These are phyloP conservation scores for Heteromyza rotundicornis DNA, from an alignment of 2,888 invertebrate genomes.

Conservation along the genomic window DNA sequence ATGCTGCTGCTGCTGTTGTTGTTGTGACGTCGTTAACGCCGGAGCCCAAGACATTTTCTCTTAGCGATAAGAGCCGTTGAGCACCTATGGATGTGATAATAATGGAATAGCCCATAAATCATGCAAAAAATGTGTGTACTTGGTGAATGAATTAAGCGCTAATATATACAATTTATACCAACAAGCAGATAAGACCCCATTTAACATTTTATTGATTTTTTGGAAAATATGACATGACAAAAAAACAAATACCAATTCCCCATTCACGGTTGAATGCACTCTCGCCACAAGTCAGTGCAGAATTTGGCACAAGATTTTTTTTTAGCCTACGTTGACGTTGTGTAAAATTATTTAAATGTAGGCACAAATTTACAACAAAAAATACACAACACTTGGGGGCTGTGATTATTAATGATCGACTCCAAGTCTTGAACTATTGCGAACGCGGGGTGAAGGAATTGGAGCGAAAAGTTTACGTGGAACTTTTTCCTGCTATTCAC, in stretches of 20 bases:
- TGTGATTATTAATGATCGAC: constrained; percentile 3
- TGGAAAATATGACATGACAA: background rate
- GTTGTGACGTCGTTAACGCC: constrained; percentile 30
- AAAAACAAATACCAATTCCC: background rate
- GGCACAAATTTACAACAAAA: background rate
- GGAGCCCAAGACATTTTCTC: constrained; percentile 10
- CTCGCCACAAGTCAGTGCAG: too few relatives aligned
- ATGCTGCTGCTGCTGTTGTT: constrained; percentile 30
- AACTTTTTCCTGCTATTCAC: background rate
- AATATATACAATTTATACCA: too few relatives aligned
- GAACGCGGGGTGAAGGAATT: background rate
- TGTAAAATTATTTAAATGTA: too few relatives aligned
- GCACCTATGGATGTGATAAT: background rate
- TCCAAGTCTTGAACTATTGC: background rate
- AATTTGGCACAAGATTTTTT: too few relatives aligned
- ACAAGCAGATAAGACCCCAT: too few relatives aligned
- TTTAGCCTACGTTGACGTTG: too few relatives aligned
- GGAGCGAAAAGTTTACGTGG: constrained; percentile 1
- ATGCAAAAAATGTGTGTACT: too few relatives aligned
- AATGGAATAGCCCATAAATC: background rate
- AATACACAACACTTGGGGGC: too few relatives aligned
- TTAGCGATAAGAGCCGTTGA: background rate
- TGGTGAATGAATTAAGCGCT: too few relatives aligned
- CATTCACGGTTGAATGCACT: too few relatives aligned
- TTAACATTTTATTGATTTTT: background rate